These are phyloP conservation scores for human (Homo sapiens) DNA, from an alignment of 2,113 vertebrate species.

Conservation along the genomic window DNA sequence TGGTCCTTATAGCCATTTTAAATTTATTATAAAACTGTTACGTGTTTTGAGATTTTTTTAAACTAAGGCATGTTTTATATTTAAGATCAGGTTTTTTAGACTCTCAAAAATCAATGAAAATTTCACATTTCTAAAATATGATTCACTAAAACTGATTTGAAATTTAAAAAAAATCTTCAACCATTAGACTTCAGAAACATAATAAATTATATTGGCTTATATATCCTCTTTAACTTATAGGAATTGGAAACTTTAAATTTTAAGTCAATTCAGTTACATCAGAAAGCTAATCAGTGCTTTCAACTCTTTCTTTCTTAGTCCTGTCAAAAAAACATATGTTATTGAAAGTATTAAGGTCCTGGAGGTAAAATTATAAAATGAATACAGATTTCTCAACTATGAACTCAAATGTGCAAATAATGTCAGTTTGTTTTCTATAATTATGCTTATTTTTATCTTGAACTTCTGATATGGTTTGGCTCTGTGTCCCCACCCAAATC, in stretches of 20 bases:
- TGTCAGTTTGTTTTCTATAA: background rate
- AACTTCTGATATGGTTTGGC: too few species aligned
- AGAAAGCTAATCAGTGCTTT: constrained; percentile 40
- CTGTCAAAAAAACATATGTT: background rate
- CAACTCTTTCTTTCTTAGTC: background rate
- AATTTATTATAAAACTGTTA: constrained; percentile 41
- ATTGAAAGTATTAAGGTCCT: constrained; percentile 2
- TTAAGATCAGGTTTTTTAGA: background rate
- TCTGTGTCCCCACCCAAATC: too few species aligned
- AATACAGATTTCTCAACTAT: background rate
- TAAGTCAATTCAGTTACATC: background rate
- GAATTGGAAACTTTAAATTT: constrained; percentile 12
- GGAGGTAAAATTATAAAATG: background rate
- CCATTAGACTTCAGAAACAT: constrained; percentile 1
- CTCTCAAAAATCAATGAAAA: background rate
- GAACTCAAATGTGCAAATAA: constrained; percentile 21
- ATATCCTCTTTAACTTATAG: background rate
- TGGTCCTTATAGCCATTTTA: background rate
- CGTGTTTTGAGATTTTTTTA: background rate
- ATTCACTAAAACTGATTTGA: constrained; percentile 32
- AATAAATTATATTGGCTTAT: background rate
- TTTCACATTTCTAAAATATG: background rate
- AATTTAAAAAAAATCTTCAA: background rate
- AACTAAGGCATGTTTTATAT: background rate
- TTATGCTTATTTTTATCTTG: background rate